Percentiles rank a stretch among this genome's conserved stretches.
Evolutionary conservation across 2,797 vertebrate species (phyloP).

Genomic region (Gila robusta): DNA sequence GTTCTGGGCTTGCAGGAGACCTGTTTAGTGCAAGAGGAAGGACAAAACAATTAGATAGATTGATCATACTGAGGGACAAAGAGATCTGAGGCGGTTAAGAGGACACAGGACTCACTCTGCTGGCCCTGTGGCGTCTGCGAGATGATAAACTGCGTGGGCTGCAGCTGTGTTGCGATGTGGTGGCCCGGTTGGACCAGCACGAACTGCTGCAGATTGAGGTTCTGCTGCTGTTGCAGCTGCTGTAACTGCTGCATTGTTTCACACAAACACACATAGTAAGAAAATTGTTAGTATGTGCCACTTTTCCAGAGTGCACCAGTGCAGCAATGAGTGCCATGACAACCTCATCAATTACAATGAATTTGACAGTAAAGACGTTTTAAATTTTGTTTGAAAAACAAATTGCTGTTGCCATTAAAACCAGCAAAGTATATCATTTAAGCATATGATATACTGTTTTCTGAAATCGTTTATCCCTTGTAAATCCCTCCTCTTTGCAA

Average conservation of each 20-base stretch:
- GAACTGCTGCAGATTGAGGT: constrained; percentile 97
- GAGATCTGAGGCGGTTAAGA: constrained; percentile 1
- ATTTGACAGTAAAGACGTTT: neutral
- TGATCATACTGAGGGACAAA: neutral
- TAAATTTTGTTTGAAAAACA: neutral
- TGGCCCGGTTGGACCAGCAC: constrained; percentile 94
- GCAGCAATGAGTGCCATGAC: neutral
- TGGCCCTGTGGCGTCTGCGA: constrained; percentile 95
- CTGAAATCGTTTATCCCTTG: neutral
- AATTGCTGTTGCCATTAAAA: neutral
- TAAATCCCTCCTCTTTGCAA: neutral
- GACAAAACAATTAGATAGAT: neutral
- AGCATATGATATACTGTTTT: neutral
- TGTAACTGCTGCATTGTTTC: constrained; percentile 87
- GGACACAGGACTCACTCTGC: constrained; percentile 83
- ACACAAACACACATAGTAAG: constrained; percentile 51
- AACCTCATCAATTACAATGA: neutral
- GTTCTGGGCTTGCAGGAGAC: constrained; percentile 96
- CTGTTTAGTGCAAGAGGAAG: constrained; percentile 68
- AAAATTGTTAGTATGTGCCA: constrained; percentile 37
- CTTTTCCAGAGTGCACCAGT: neutral
- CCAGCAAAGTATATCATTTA: constrained; percentile 3
- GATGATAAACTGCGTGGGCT: constrained; percentile 97
- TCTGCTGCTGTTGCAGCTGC: constrained; percentile 92
- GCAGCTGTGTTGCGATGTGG: constrained; percentile 89